Evolutionary conservation across 2,797 vertebrate genomes (phyloP), one percentile per base, ranked within the genome.

Genomic region (Rhodeus uyekii): DNA sequence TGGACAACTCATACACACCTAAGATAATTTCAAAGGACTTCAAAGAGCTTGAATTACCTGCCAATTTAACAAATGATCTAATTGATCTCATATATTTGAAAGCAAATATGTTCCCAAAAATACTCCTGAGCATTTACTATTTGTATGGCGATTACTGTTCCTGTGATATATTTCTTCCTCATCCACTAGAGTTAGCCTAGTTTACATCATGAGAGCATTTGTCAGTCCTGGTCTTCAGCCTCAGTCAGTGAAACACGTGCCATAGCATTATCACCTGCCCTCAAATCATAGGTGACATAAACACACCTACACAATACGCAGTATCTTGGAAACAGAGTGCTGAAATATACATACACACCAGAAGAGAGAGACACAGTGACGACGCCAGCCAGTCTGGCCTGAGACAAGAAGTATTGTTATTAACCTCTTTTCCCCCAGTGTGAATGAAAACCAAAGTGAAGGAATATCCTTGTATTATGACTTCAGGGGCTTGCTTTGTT

Each of bases 351-450:
- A 75, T 42, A 44, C 67, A 65, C 46, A 32, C 71, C 61, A 38
- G 18, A 8, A 22, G 60, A 61, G 24, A 83, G 67, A 91, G 83
- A 89, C 89, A 83, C 67, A 89, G 90, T 91, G 77, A 88, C 88
- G 93, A 93, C 93, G 93, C 93, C 93, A 36, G n/a, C 42, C 87
- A 91, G 93, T 94, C 93, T 94, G 92, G 90, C 85, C 61, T 75
- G 83, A 81, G 80, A 86, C 86, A 84, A 90, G 90, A 84, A 92
- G 92, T 90, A 93, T 94, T 94, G 92, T 94, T 93, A 93, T 93
- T 93, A 94, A 91, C 83, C 87, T 89, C 78, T 76, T 77, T 82
- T 78, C 69, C 42, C 55, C 76, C 79, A 71, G 88, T 87, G 92
- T 92, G 91, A 94, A 92, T 91, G 90, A 91, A 93, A 90, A 90